Base-by-base conservation (phyloP, 2,797 vertebrate species). In the Dicrostonyx torquatus region DNA sequence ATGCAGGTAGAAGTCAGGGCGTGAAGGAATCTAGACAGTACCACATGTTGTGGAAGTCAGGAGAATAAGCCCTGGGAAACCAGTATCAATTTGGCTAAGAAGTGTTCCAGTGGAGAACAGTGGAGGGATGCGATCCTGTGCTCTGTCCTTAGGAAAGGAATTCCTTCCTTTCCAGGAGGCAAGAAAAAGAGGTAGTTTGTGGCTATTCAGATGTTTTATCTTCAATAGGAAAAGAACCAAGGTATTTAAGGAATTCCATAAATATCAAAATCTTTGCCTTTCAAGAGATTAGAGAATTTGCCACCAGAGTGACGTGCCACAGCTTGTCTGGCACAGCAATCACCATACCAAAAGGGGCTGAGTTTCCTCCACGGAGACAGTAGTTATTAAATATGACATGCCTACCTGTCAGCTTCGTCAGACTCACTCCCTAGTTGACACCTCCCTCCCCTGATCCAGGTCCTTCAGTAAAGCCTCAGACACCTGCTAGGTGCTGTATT, bases 251-350 rank as follows among this genome's bases (percentile, higher is more conserved):
- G n/a, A 72, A 72, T 77, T 43, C 26, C 45, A 91, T 58, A 34
- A 87, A 89, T 73, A 85, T 82, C 29, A 93, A 64, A 40, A 60
- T 60, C 9, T 20, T 75, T 80, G 72, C 34, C 40, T 95, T 94
- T 40, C 12, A n/a, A 76, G 90, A 77, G 9, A 48, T 26, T 75
- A 53, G 48, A 87, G 70, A 93, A 20, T 50, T 89, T 89, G 22
- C 77, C n/a, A 40, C 13, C 40, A 91, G 29, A 93, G 8, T 64
- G 64, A 87, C 22, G 0, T 34, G 2, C 34, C 43, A 87, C 60
- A 20, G 22, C 50, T 92, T 85, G 58, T 78, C 17, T 48, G 90
- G 17, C 6, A 82, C 18, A 53, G 6, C 50, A 29, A 66, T 73
- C 10, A 13, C 17, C 40, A 0, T 50, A 12, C 2, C 37, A 79